Percentiles rank a stretch among this genome's conserved stretches.
Evolutionary conservation across 2,797 vertebrate genomes (phyloP).

Genomic region (Staurois parvus): DNA sequence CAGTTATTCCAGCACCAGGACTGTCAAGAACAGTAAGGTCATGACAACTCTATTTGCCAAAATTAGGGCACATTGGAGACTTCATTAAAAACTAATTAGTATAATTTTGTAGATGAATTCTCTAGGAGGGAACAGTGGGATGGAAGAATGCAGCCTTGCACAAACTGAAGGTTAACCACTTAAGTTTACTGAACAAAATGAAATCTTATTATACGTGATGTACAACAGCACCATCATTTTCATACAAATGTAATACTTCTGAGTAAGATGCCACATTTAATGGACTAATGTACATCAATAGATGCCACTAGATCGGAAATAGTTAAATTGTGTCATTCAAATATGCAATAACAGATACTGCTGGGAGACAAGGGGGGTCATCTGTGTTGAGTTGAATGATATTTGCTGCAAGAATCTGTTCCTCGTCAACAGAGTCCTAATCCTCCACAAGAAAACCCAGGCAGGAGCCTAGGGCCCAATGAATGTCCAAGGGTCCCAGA

Average conservation of each 20-base stretch:
- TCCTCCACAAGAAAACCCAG: too few relatives aligned
- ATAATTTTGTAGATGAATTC: constrained; percentile 50
- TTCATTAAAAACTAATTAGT: constrained; percentile 60
- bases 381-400: too few relatives aligned
- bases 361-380: too few relatives aligned
- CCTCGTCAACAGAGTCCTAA: too few relatives aligned
- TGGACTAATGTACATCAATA: background rate
- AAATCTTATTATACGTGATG: background rate
- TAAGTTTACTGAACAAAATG: constrained; percentile 3
- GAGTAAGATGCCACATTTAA: background rate
- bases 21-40: constrained; percentile 41
- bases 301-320: background rate
- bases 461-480: too few relatives aligned
- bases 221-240: background rate
- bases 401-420: too few relatives aligned
- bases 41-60: constrained; percentile 57
- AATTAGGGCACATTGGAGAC: constrained; percentile 55
- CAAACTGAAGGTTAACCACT: constrained; percentile 26
- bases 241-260: background rate
- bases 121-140: constrained; percentile 28
- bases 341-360: background rate
- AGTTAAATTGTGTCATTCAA: background rate
- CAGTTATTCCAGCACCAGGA: background rate
- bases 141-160: constrained; percentile 5
- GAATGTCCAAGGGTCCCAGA: too few relatives aligned